A percentile compares a stretch with the other conserved stretches of the same genome.
Conservation (phyloP, 2,797 vertebrate genomes). For the Ptychobarbus kaznakovi region DNA sequence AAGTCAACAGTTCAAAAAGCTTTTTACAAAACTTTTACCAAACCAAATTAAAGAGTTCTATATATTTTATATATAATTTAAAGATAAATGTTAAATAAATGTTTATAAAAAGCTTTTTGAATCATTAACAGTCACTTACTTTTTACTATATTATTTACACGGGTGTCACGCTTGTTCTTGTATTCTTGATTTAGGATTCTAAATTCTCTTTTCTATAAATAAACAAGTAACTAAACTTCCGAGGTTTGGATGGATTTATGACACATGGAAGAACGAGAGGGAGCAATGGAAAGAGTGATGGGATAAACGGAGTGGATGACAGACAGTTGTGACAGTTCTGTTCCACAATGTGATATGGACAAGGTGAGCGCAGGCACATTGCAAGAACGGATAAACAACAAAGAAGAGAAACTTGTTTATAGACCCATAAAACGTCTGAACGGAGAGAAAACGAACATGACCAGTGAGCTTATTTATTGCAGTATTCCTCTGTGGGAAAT, state of each 20-base stretch:
- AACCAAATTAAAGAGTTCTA: no score
- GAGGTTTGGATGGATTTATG: neutral
- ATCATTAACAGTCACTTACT: neutral
- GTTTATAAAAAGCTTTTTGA: neutral
- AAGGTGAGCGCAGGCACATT: constrained; percentile 32
- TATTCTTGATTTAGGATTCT: neutral
- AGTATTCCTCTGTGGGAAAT: constrained; percentile 19
- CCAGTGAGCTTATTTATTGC: constrained; percentile 16
- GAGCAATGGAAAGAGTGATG: constrained; percentile 40
- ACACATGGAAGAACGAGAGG: neutral
- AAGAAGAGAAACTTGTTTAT: constrained; percentile 24
- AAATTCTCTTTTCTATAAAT: neutral
- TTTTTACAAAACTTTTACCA: neutral
- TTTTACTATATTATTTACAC: neutral
- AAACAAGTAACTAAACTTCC: neutral
- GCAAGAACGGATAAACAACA: neutral
- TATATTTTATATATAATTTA: neutral
- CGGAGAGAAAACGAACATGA: constrained; percentile 25
- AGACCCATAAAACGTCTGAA: neutral
- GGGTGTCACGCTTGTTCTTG: neutral
- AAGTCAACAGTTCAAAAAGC: no score
- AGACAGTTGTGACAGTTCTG: constrained; percentile 73
- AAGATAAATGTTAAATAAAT: neutral
- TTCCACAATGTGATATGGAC: constrained; percentile 70
- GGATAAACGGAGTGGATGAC: constrained; percentile 69